phyloP scores from a whole-genome alignment of 2,113 vertebrate genomes.

The Marmota monax region DNA sequence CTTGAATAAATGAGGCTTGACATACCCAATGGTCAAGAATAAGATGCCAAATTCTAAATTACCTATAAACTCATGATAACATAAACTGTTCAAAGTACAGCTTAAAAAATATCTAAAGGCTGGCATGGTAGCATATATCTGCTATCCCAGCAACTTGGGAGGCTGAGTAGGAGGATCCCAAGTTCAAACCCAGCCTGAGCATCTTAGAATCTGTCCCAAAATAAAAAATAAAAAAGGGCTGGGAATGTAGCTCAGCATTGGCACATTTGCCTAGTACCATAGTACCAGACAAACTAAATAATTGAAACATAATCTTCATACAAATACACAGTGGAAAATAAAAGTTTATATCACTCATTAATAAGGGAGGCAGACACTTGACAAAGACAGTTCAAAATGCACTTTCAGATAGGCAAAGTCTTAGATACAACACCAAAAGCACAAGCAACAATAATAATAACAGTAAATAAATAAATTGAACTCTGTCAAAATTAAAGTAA shows the following conservation, averaged over 20 bases:
- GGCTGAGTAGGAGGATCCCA: neutral
- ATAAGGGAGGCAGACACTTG: neutral
- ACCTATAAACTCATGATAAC: neutral
- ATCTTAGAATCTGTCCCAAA: neutral
- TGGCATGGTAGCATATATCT: neutral
- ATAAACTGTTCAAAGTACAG: neutral
- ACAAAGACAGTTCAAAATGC: neutral
- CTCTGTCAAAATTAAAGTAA: neutral
- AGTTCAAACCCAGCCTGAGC: neutral
- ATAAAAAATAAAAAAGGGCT: neutral
- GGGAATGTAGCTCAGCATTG: neutral
- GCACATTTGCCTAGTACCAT: too few relatives aligned
- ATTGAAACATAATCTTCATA: neutral
- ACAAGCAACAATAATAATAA: neutral
- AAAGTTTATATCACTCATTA: neutral
- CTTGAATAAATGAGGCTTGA: neutral
- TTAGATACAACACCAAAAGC: neutral
- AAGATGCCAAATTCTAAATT: constrained; percentile 10
- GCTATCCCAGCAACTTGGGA: neutral
- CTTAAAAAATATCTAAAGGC: neutral
- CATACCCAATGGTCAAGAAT: neutral
- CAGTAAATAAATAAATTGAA: neutral
- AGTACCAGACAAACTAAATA: neutral
- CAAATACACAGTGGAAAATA: neutral
- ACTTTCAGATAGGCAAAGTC: neutral